Evolutionary conservation across 2,797 vertebrate genomes (phyloP).

Genomic region (Acrossocheilus wenchowensis): DNA sequence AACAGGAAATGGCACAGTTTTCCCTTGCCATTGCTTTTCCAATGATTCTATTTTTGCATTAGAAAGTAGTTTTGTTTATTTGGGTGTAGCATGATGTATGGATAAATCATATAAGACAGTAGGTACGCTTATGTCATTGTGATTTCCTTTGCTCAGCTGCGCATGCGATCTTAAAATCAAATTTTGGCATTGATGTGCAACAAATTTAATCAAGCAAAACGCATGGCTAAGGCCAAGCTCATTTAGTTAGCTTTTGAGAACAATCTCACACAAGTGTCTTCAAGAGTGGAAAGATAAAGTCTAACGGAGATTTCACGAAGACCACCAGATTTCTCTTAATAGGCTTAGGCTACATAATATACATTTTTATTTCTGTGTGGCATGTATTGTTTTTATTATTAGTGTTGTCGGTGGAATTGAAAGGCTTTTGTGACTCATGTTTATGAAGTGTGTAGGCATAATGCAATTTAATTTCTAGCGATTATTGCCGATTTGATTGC

Average conservation of each 20-base stretch:
- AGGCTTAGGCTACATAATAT: background rate
- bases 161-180: background rate
- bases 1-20: background rate
- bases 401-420: background rate
- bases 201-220: background rate
- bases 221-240: too few relatives aligned
- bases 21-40: background rate
- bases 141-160: background rate
- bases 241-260: background rate
- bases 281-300: background rate
- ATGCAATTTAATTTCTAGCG: background rate
- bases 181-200: background rate
- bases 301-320: background rate
- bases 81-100: background rate
- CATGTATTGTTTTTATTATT: background rate
- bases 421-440: background rate
- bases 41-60: background rate
- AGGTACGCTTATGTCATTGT: background rate
- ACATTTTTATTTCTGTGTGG: background rate
- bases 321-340: background rate
- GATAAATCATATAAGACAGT: background rate
- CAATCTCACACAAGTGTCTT: background rate
- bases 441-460: background rate
- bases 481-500: too few relatives aligned
- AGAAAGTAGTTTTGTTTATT: background rate